phyloP scores from a whole-genome alignment of 1,140 invertebrate species.

The Drosophila busckii region DNA sequence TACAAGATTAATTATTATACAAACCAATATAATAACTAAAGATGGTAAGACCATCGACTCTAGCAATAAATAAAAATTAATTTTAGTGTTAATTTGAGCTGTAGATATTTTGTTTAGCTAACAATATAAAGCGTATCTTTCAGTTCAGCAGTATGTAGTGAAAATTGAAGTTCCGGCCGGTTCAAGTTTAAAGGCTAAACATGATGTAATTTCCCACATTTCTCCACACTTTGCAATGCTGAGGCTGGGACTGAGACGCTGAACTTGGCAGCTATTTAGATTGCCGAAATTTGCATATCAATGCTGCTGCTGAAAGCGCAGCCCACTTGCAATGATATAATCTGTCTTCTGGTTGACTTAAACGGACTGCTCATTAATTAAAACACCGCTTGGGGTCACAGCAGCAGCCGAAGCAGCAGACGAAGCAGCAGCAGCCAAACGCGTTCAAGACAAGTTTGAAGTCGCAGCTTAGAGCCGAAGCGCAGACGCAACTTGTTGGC shows the following conservation, averaged over 20 bases:
- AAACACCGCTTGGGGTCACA: too few species aligned
- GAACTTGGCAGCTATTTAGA: slow-evolving; percentile 52
- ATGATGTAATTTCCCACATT: slow-evolving; percentile 62
- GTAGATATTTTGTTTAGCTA: too few species aligned
- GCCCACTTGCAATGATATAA: slow-evolving; percentile 50
- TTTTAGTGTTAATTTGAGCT: too few species aligned
- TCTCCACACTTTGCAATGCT: too few species aligned
- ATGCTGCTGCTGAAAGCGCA: slow-evolving; percentile 28
- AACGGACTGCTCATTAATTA: slow-evolving; percentile 64
- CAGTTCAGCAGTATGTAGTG: too few species aligned
- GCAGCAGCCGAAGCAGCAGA: too few species aligned
- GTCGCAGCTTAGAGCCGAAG: slow-evolving; percentile 9
- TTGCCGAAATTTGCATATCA: slow-evolving; percentile 64
- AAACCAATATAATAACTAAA: too few species aligned
- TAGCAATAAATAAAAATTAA: not conserved
- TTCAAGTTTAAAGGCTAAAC: slow-evolving; percentile 50
- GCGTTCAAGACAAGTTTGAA: slow-evolving; percentile 4
- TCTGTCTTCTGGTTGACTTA: slow-evolving; percentile 47
- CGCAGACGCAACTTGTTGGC: not conserved
- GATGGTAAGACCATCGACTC: too few species aligned
- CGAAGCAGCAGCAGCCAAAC: not conserved
- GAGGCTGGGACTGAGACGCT: too few species aligned
- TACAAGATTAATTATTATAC: too few species aligned
- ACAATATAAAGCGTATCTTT: too few species aligned
- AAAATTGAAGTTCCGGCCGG: too few species aligned